Conservation (phyloP, 2,113 vertebrate genomes). For the Actenoides hombroni region DNA sequence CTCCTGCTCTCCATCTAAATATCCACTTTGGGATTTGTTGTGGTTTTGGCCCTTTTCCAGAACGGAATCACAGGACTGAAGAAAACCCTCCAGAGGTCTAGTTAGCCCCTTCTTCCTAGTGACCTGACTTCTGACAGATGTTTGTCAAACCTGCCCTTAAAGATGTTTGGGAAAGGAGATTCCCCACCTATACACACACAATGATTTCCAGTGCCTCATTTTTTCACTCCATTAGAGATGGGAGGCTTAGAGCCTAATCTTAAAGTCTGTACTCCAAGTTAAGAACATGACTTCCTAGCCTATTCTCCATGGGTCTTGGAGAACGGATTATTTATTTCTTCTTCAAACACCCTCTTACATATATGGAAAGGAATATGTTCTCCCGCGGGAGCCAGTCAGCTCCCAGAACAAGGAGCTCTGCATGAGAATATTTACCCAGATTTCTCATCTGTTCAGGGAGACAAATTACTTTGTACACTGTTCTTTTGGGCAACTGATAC, state of each 20-base stretch:
- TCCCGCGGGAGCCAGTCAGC: not conserved
- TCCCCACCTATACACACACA: not conserved
- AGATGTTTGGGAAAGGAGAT: not conserved
- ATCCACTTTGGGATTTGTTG: not conserved
- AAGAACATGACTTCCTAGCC: not conserved
- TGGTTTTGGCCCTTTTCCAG: not conserved
- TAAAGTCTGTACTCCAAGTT: not conserved
- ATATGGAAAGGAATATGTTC: not conserved
- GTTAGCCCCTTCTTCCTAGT: not conserved
- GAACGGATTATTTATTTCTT: not conserved
- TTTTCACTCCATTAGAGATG: not conserved
- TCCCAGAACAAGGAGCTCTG: not conserved
- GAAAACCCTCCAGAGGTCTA: not conserved
- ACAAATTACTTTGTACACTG: not conserved
- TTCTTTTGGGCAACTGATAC: not conserved
- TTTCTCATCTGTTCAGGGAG: not conserved
- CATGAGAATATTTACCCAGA: fast-evolving
- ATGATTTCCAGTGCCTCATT: not conserved
- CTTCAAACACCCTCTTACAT: not conserved
- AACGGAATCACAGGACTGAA: not conserved
- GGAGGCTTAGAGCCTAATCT: not conserved
- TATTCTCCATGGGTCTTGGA: not conserved
- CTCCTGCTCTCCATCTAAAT: not conserved
- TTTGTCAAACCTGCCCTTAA: not conserved
- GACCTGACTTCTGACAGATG: not conserved